These are phyloP conservation scores for Eristalinus aeneus DNA, from an alignment of 2,888 invertebrate genomes.

Conservation along the genomic window DNA sequence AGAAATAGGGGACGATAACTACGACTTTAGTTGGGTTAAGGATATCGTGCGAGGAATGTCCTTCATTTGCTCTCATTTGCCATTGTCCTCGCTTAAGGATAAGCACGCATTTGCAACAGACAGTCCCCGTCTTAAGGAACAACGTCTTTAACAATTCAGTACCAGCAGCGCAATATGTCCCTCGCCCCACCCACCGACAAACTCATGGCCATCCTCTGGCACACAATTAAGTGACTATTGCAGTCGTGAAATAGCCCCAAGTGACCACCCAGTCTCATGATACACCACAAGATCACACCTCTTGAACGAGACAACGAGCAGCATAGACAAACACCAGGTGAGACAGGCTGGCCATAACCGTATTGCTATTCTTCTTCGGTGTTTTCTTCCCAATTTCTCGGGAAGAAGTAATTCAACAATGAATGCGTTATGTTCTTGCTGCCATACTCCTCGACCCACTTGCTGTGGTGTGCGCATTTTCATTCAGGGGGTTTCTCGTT, in stretches of 20 bases:
- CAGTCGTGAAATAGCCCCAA: constrained; percentile 48
- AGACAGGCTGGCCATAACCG: constrained; percentile 52
- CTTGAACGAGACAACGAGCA: constrained; percentile 7
- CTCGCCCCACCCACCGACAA: not conserved
- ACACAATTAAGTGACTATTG: constrained; percentile 62
- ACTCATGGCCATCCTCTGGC: not conserved
- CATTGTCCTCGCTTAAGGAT: not conserved
- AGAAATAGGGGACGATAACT: not conserved
- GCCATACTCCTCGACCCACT: not conserved
- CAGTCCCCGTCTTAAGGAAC: not conserved
- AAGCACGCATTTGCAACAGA: not conserved
- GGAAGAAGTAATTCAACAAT: constrained; percentile 68
- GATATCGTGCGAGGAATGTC: not conserved
- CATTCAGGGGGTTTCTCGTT: constrained; percentile 47
- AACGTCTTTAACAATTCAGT: constrained; percentile 54
- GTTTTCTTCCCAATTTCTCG: constrained; percentile 58
- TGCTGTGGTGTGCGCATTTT: not conserved
- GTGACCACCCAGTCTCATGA: constrained; percentile 50
- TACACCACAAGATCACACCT: constrained; percentile 30
- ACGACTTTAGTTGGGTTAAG: not conserved
- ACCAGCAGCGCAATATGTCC: constrained; percentile 60
- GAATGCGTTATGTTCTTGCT: constrained; percentile 62
- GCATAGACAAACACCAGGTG: constrained; percentile 53
- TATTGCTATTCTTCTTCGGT: constrained; percentile 28
- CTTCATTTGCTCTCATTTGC: not conserved